Evolutionary conservation across 1,140 invertebrate species (phyloP).

Genomic region (Aethina tumida): DNA sequence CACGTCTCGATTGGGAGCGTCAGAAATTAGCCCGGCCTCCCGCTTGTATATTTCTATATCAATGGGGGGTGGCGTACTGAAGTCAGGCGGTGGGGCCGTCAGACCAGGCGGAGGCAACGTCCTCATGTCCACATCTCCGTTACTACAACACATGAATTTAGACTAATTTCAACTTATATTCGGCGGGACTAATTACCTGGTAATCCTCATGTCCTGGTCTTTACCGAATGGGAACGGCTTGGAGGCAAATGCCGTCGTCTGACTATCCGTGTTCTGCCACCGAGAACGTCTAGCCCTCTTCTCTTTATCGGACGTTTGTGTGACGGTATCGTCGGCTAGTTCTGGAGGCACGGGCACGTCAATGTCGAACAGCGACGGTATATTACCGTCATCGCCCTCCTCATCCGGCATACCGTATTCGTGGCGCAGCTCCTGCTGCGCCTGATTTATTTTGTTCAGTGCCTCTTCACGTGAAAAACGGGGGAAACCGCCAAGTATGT

Average conservation of each 20-base stretch:
- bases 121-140: slow-evolving; percentile 35
- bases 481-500: slow-evolving; percentile 80
- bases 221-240: slow-evolving; percentile 22
- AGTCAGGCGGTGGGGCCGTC: neutral
- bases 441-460: slow-evolving; percentile 56
- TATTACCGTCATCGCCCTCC: slow-evolving; percentile 32
- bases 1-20: slow-evolving; percentile 14
- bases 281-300: slow-evolving; percentile 49
- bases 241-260: slow-evolving; percentile 9
- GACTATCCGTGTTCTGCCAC: slow-evolving; percentile 37
- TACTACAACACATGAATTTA: slow-evolving; percentile 20
- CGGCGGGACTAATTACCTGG: slow-evolving; percentile 17
- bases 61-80: slow-evolving; percentile 1
- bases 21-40: slow-evolving; percentile 10
- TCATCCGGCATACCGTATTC: slow-evolving; percentile 33
- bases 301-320: slow-evolving; percentile 38
- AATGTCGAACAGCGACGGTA: slow-evolving; percentile 47
- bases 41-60: slow-evolving; percentile 14
- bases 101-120: slow-evolving; percentile 20
- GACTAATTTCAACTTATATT: neutral
- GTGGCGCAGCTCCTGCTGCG: slow-evolving; percentile 53
- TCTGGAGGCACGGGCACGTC: slow-evolving; percentile 40
- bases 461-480: slow-evolving; percentile 67
- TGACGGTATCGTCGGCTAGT: slow-evolving; percentile 22
- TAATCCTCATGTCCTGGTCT: slow-evolving; percentile 34